Evolutionary conservation across 1,140 invertebrate species (phyloP).

Genomic region (Procambarus virginalis): DNA sequence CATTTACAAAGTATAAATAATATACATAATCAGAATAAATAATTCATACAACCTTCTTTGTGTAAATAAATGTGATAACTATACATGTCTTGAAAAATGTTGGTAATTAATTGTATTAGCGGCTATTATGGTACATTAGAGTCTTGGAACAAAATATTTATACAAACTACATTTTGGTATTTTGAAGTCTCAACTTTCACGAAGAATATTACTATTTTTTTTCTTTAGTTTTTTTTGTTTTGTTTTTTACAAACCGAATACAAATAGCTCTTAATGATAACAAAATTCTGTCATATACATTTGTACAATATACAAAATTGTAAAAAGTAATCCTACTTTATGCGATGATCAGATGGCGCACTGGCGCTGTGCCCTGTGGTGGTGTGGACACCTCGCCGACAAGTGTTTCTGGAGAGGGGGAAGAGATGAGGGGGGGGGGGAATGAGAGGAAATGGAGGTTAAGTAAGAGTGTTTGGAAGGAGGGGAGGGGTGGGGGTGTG

Average conservation of each 20-base stretch:
- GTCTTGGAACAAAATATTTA: slow-evolving; percentile 47
- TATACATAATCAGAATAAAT: slow-evolving; percentile 28
- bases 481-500: too few relatives aligned
- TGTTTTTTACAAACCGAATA: slow-evolving; percentile 56
- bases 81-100: slow-evolving; percentile 40
- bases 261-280: slow-evolving; percentile 64
- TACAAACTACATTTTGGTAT: slow-evolving; percentile 59
- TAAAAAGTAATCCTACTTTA: slow-evolving; percentile 65
- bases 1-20: slow-evolving; percentile 22
- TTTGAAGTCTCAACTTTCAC: slow-evolving; percentile 18
- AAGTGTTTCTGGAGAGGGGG: slow-evolving; percentile 36
- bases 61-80: slow-evolving; percentile 39
- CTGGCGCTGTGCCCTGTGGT: neutral
- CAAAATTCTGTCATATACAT: slow-evolving; percentile 56
- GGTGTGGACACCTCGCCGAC: slow-evolving; percentile 30
- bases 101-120: slow-evolving; percentile 38
- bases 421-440: neutral
- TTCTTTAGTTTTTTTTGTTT: too few relatives aligned
- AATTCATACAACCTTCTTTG: slow-evolving; percentile 41
- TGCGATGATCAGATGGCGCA: slow-evolving; percentile 57
- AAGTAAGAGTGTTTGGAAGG: too few relatives aligned
- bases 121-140: slow-evolving; percentile 29
- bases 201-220: slow-evolving; percentile 21
- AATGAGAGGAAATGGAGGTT: too few relatives aligned
- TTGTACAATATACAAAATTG: slow-evolving; percentile 68